Percentiles rank a stretch among this genome's conserved stretches.
phyloP scores from a whole-genome alignment of 2,888 invertebrate species.

The Phorcus lineatus region DNA sequence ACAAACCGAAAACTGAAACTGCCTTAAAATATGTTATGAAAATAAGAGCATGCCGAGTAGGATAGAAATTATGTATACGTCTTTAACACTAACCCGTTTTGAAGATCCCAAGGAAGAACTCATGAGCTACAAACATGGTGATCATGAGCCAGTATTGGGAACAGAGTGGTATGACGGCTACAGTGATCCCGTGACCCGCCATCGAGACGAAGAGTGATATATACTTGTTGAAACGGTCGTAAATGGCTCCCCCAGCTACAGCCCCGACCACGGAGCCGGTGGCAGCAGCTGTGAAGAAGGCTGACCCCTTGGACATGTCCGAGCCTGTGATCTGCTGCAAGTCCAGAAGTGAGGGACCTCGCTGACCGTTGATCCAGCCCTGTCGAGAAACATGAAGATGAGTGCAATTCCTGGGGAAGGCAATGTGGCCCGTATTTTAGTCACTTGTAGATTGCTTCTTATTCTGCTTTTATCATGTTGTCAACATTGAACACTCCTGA shows the following conservation, averaged over 20 bases:
- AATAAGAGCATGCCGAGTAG: no score
- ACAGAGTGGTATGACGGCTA: neutral
- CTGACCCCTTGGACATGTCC: constrained; percentile 36
- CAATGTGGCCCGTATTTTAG: no score
- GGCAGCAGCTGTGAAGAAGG: constrained; percentile 40
- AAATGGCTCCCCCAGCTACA: neutral
- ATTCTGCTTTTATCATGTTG: no score
- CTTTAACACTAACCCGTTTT: neutral
- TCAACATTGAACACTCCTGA: no score
- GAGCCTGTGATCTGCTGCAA: constrained; percentile 37
- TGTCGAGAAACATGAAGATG: neutral
- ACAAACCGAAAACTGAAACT: neutral
- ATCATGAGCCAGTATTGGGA: neutral
- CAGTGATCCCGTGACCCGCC: neutral
- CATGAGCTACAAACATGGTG: neutral
- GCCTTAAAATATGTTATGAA: no score
- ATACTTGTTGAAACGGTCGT: neutral
- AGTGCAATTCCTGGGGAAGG: no score
- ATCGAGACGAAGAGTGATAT: neutral
- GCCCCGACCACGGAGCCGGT: constrained; percentile 28
- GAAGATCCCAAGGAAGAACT: neutral
- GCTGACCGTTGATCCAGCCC: constrained; percentile 40
- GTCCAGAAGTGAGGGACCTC: constrained; percentile 40
- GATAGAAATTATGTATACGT: no score
- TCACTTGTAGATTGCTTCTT: no score